phyloP scores from a whole-genome alignment of 92 coral and sea anemone species.

The Porites evermanni region DNA sequence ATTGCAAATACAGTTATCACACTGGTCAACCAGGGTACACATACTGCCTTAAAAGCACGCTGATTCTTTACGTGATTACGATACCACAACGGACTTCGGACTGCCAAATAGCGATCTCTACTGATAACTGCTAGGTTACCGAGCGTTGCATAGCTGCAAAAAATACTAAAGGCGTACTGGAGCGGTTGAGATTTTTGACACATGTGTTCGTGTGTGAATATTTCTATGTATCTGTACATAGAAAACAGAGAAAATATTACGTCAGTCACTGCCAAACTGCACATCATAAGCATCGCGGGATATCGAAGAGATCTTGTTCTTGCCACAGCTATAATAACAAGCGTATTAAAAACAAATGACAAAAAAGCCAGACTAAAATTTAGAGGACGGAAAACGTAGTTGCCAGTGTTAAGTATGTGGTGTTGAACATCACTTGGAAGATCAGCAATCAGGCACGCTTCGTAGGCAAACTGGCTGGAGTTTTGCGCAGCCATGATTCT shows the following conservation, averaged over 20 bases:
- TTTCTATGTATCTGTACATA: background rate
- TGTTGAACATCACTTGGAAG: no score
- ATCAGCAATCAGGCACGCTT: no score
- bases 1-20: background rate
- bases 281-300: background rate
- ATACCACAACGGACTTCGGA: slow-evolving; percentile 7
- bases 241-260: background rate
- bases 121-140: slow-evolving; percentile 1
- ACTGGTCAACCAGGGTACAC: slow-evolving; percentile 7
- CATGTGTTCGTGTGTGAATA: background rate
- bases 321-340: background rate
- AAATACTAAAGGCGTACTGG: background rate
- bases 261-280: background rate
- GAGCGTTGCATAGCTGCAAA: background rate
- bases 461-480: no score
- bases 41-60: slow-evolving; percentile 1
- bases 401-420: no score
- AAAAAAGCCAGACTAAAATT: background rate
- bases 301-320: background rate
- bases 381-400: background rate
- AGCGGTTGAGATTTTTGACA: background rate
- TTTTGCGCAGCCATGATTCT: no score
- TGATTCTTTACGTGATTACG: background rate
- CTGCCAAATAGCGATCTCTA: slow-evolving; percentile 11
- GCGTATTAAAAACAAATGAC: background rate